phyloP scores from a whole-genome alignment of 1,140 invertebrate genomes.

The Drosophila nikananu region DNA sequence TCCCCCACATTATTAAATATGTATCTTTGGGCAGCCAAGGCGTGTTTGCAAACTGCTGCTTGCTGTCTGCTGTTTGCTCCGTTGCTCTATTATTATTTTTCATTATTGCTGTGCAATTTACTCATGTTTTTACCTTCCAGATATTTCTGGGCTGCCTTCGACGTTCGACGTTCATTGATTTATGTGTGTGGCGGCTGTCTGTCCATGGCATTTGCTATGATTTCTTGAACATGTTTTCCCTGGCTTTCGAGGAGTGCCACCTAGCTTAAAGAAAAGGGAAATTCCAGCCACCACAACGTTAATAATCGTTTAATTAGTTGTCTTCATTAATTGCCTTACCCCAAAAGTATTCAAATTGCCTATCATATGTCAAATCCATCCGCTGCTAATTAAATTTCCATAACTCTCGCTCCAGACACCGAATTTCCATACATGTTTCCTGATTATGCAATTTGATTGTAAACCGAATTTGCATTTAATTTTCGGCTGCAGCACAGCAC shows the following conservation, averaged over 20 bases:
- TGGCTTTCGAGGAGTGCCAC: conserved; percentile 19
- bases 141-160: conserved; percentile 39
- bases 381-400: conserved; percentile 29
- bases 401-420: conserved; percentile 24
- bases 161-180: conserved; percentile 41
- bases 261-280: conserved; percentile 21
- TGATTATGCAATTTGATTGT: conserved; percentile 39
- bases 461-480: conserved; percentile 78
- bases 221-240: conserved; percentile 46
- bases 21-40: conserved; percentile 11
- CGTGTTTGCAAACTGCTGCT: conserved; percentile 18
- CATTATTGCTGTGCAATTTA: conserved; percentile 50
- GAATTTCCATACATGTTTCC: conserved; percentile 29
- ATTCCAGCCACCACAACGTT: conserved; percentile 2
- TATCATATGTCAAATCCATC: conserved; percentile 40
- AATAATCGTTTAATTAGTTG: conserved; percentile 10
- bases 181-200: conserved; percentile 33
- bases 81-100: conserved; percentile 39
- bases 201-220: conserved; percentile 42
- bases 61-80: conserved; percentile 13
- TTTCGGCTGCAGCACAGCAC: conserved; percentile 49
- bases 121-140: conserved; percentile 37
- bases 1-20: conserved; percentile 21
- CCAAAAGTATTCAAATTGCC: conserved; percentile 39
- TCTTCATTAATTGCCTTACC: conserved; percentile 39